Percentiles rank a stretch among this genome's conserved stretches.
Conservation (phyloP, 2,797 vertebrate species). For the Ctenopoma multispine region DNA sequence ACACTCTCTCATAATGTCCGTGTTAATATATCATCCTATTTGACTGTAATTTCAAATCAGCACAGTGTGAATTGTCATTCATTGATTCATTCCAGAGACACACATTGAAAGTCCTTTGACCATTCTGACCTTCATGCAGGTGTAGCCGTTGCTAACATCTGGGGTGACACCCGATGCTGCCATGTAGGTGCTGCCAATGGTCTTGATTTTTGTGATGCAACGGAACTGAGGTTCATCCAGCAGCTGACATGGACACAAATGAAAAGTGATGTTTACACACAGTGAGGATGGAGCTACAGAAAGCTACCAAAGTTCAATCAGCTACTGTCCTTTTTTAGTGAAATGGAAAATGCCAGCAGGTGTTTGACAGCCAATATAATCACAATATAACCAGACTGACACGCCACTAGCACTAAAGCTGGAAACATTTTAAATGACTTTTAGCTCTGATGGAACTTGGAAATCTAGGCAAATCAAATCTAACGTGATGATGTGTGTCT, state of each 20-base stretch:
- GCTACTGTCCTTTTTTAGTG: neutral
- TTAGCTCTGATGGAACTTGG: neutral
- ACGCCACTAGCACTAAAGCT: neutral
- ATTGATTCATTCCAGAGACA: neutral
- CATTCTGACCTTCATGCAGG: constrained; percentile 86
- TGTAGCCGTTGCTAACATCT: constrained; percentile 88
- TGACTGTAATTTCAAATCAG: neutral
- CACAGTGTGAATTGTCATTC: neutral
- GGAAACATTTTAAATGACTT: neutral
- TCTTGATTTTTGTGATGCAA: constrained; percentile 98
- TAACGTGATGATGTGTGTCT: neutral
- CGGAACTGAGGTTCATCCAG: constrained; percentile 95
- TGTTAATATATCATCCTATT: neutral
- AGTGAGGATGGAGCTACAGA: neutral
- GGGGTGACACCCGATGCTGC: constrained; percentile 94
- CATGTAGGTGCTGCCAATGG: constrained; percentile 99
- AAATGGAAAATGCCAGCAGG: neutral
- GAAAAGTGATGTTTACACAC: constrained; percentile 14
- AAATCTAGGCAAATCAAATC: neutral
- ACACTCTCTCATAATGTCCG: neutral
- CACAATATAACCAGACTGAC: neutral
- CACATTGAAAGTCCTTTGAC: neutral
- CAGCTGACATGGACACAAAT: constrained; percentile 81
- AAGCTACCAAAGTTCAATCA: neutral
- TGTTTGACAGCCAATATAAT: neutral